phyloP scores from a whole-genome alignment of 2,797 vertebrate genomes.

The Chaetophractus vellerosus region DNA sequence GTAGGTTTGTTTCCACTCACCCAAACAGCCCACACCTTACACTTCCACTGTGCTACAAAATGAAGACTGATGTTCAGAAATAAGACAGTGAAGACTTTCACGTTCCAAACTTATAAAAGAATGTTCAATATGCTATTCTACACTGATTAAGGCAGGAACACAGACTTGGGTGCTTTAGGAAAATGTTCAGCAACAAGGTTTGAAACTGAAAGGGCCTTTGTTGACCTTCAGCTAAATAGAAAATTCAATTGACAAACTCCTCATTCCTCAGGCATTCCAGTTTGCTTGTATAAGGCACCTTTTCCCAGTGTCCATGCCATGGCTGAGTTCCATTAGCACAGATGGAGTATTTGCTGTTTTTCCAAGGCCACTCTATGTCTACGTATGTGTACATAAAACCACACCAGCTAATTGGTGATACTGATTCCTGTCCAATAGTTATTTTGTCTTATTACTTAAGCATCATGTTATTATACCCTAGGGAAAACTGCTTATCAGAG shows the following conservation, averaged over 20 bases:
- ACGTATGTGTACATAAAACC: neutral
- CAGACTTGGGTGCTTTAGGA: neutral
- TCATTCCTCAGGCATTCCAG: neutral
- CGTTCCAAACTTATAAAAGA: neutral
- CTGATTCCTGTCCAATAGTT: neutral
- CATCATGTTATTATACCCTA: neutral
- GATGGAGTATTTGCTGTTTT: neutral
- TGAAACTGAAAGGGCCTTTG: slow-evolving; percentile 49
- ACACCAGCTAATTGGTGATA: neutral
- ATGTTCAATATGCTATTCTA: neutral
- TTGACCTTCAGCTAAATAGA: slow-evolving; percentile 71
- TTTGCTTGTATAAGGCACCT: slow-evolving; percentile 15
- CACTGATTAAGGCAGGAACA: neutral
- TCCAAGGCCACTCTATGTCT: neutral
- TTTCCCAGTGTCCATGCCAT: neutral
- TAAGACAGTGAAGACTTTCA: slow-evolving; percentile 20
- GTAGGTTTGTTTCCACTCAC: slow-evolving; percentile 25
- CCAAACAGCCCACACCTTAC: neutral
- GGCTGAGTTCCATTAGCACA: slow-evolving; percentile 21
- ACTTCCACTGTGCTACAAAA: neutral
- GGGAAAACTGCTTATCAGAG: slow-evolving; percentile 21
- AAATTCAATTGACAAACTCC: slow-evolving; percentile 44
- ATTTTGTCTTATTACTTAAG: neutral
- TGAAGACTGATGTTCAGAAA: slow-evolving; percentile 51
- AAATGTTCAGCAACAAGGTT: slow-evolving; percentile 42